Evolutionary conservation across 1,140 invertebrate species (phyloP).

Genomic region (fruit fly (Drosophila melanogaster)): Release_6_plus_ISO1_MT NT_037436.4:6097501-6098000

Average conservation of each 20-base stretch:
- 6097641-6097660: constrained; percentile 79
- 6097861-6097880: constrained; percentile 66
- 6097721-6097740: constrained; percentile 16
- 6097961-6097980: constrained; percentile 84
- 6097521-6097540: constrained; percentile 4
- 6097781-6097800: no score
- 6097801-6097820: neutral
- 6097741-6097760: constrained; percentile 39
- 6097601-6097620: constrained; percentile 65
- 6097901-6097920: constrained; percentile 13
- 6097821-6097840: neutral
- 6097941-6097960: constrained; percentile 68
- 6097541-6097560: constrained; percentile 53
- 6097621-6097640: constrained; percentile 79
- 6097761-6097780: constrained; percentile 23
- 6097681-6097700: constrained; percentile 74
- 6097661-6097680: constrained; percentile 75
- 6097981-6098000: constrained; percentile 74
- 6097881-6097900: constrained; percentile 60
- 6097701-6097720: constrained; percentile 57
- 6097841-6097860: constrained; percentile 53
- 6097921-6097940: constrained; percentile 33
- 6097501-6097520: constrained; percentile 37
- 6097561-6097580: constrained; percentile 76
- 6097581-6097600: constrained; percentile 53